A percentile compares a stretch with the other conserved stretches of the same genome.
Conservation (phyloP, 2,113 vertebrate species). For the Gallinago media region DNA sequence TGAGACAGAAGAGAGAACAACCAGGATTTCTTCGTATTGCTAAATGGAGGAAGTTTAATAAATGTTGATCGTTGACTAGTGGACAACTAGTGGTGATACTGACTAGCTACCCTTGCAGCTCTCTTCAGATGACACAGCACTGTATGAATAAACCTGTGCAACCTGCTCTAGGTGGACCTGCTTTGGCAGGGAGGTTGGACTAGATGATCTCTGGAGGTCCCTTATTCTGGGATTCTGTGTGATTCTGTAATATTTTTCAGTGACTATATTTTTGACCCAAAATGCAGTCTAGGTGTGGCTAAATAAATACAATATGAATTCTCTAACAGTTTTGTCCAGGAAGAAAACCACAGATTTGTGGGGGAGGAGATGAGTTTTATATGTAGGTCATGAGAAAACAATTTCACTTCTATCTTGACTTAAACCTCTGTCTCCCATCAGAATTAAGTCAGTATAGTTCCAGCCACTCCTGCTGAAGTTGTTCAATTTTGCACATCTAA, state of each 20-base stretch:
- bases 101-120: not conserved
- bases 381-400: not conserved
- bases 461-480: not conserved
- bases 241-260: not conserved
- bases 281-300: not conserved
- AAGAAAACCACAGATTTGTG: not conserved
- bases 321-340: not conserved
- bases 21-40: not conserved
- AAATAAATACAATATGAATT: not conserved
- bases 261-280: not conserved
- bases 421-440: not conserved
- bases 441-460: not conserved
- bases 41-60: not conserved
- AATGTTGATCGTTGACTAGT: not conserved
- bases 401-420: not conserved
- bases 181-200: no score
- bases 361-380: not conserved
- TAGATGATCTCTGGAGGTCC: no score
- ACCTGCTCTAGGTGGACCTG: no score
- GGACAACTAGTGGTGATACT: not conserved
- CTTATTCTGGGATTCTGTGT: no score
- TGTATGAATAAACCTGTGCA: not conserved
- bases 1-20: not conserved
- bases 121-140: not conserved
- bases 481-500: not conserved